These are phyloP conservation scores for Melanocharis versteri DNA, from an alignment of 2,113 vertebrate genomes.

Conservation along the genomic window DNA sequence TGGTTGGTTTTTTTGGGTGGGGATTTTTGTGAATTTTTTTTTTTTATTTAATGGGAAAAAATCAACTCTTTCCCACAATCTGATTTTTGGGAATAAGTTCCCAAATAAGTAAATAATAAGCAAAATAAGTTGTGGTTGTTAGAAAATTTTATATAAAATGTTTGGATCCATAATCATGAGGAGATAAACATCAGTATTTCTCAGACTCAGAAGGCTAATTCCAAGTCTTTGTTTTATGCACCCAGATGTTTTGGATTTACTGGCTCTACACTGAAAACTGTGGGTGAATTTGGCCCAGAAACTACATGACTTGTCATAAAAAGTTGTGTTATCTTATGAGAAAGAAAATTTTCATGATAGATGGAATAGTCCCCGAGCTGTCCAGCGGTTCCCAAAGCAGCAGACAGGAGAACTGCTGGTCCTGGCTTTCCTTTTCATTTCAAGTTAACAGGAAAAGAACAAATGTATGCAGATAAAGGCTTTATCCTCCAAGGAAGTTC, in stretches of 20 bases:
- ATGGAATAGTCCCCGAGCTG: neutral
- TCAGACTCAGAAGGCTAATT: neutral
- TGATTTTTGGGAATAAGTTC: too few relatives aligned
- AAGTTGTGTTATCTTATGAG: neutral
- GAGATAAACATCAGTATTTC: neutral
- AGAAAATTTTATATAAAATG: neutral
- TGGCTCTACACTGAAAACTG: neutral
- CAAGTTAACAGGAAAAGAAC: neutral
- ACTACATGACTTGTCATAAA: neutral
- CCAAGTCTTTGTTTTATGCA: neutral
- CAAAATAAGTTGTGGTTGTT: neutral
- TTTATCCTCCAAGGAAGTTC: neutral
- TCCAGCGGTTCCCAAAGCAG: neutral
- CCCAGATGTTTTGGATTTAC: neutral
- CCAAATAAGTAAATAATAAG: too few relatives aligned
- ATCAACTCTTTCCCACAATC: neutral
- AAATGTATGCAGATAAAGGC: constrained; percentile 22
- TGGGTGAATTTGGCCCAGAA: neutral
- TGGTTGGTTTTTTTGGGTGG: neutral
- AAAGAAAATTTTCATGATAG: neutral
- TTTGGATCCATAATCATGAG: neutral
- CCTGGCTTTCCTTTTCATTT: neutral
- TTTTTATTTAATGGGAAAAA: neutral
- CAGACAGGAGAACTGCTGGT: neutral
- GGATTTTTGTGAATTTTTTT: neutral